phyloP scores from a whole-genome alignment of 1,140 invertebrate genomes.

The Zaprionus inermis region DNA sequence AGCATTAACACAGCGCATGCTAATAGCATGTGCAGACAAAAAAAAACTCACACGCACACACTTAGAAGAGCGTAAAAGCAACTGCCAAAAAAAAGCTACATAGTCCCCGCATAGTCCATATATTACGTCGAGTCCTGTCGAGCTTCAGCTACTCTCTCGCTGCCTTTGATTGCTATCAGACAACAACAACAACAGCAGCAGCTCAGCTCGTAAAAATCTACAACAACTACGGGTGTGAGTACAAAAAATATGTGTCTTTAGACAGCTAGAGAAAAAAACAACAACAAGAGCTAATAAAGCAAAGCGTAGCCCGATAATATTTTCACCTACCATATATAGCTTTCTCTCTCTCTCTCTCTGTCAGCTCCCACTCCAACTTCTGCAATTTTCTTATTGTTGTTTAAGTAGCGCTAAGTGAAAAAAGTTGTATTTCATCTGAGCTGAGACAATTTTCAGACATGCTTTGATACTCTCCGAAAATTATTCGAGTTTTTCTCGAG shows the following conservation, averaged over 20 bases:
- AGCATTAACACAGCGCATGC: constrained; percentile 53
- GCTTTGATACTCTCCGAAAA: constrained; percentile 3
- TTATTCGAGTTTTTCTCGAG: background rate
- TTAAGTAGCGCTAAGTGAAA: constrained; percentile 59
- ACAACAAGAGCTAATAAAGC: constrained; percentile 58
- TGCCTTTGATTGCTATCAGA: constrained; percentile 46
- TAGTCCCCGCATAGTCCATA: constrained; percentile 12
- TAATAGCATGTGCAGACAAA: constrained; percentile 50
- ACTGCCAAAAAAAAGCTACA: constrained; percentile 6
- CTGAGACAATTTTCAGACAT: background rate
- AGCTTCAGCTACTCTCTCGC: constrained; percentile 17
- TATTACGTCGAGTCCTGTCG: constrained; percentile 13
- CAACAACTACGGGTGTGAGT: constrained; percentile 6
- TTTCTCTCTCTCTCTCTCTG: background rate
- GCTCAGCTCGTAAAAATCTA: constrained; percentile 45
- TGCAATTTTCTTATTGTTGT: constrained; percentile 40
- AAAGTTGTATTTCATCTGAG: constrained; percentile 41
- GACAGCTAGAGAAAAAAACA: constrained; percentile 12
- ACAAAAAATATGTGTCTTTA: constrained; percentile 48
- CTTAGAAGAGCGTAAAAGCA: background rate
- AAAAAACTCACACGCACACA: constrained; percentile 18
- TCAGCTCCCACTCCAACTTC: background rate
- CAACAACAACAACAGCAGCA: constrained; percentile 9
- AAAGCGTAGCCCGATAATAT: constrained; percentile 27
- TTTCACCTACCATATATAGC: background rate